These are phyloP conservation scores for Drosophila persimilis DNA, from an alignment of 1,140 invertebrate species.

Conservation along the genomic window DNA sequence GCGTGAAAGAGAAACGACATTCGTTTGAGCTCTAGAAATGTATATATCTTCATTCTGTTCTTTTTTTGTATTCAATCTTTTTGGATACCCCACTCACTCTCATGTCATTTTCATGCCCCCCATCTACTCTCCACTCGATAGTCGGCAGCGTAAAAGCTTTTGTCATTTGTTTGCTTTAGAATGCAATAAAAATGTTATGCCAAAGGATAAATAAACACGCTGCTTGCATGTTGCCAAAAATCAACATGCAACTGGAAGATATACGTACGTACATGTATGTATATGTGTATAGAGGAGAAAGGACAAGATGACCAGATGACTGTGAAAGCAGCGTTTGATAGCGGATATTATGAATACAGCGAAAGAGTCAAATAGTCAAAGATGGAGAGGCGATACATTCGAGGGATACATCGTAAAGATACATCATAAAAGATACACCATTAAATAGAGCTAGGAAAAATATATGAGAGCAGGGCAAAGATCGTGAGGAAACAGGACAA, in stretches of 20 bases:
- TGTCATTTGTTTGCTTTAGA: slow-evolving; percentile 68
- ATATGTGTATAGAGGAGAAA: slow-evolving; percentile 7
- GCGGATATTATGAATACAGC: not conserved
- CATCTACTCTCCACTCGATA: slow-evolving; percentile 8
- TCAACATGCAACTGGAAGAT: slow-evolving; percentile 45
- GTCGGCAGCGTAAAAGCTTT: slow-evolving; percentile 48
- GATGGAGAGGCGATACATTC: too few species aligned
- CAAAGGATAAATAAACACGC: slow-evolving; percentile 61
- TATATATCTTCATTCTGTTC: slow-evolving; percentile 8
- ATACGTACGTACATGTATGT: not conserved
- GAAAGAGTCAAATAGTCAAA: not conserved
- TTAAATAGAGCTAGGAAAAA: too few species aligned
- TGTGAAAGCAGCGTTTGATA: not conserved
- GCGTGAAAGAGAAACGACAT: not conserved
- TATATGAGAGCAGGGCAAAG: too few species aligned
- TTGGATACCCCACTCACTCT: slow-evolving; percentile 5
- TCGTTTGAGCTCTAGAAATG: not conserved
- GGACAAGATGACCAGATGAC: slow-evolving; percentile 15
- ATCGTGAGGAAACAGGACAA: too few species aligned
- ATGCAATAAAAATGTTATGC: slow-evolving; percentile 68
- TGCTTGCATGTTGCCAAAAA: slow-evolving; percentile 46
- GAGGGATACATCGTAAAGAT: too few species aligned
- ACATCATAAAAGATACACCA: too few species aligned
- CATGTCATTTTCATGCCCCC: slow-evolving; percentile 38
- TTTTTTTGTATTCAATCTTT: slow-evolving; percentile 6